phyloP scores from a whole-genome alignment of 2,797 vertebrate species.

The Uromys caudimaculatus region DNA sequence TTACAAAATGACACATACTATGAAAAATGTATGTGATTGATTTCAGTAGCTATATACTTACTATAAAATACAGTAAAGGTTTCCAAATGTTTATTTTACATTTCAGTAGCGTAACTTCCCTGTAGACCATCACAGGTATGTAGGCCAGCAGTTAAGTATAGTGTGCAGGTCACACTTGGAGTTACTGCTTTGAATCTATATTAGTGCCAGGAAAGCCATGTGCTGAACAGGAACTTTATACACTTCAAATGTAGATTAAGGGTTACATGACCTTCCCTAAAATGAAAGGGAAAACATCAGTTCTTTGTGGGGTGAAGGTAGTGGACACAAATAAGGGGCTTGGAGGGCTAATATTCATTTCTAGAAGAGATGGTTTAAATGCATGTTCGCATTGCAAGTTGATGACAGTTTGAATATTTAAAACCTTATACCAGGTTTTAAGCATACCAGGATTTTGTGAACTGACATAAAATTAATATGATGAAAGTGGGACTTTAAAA shows the following conservation, averaged over 20 bases:
- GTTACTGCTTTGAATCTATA: constrained; percentile 9
- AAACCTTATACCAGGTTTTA: neutral
- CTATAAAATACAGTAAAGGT: neutral
- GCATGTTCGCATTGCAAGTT: constrained; percentile 4
- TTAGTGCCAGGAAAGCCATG: neutral
- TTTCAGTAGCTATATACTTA: constrained; percentile 15
- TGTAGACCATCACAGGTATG: neutral
- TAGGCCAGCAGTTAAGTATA: neutral
- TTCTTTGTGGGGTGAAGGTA: neutral
- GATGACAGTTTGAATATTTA: constrained; percentile 30
- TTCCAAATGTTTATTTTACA: constrained; percentile 9
- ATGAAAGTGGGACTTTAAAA: neutral
- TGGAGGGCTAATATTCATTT: neutral
- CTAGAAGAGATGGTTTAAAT: neutral
- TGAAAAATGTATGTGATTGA: neutral
- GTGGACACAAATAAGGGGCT: neutral
- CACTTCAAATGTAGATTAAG: constrained; percentile 25
- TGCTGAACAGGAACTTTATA: neutral
- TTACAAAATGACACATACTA: constrained; percentile 18
- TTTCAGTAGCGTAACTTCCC: neutral
- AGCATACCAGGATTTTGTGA: neutral
- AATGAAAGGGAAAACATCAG: neutral
- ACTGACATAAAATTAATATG: neutral
- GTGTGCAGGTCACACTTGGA: neutral
- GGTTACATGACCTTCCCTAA: neutral